Evolutionary conservation across 2,113 vertebrate genomes (phyloP).

Genomic region (Heliornis fulica): DNA sequence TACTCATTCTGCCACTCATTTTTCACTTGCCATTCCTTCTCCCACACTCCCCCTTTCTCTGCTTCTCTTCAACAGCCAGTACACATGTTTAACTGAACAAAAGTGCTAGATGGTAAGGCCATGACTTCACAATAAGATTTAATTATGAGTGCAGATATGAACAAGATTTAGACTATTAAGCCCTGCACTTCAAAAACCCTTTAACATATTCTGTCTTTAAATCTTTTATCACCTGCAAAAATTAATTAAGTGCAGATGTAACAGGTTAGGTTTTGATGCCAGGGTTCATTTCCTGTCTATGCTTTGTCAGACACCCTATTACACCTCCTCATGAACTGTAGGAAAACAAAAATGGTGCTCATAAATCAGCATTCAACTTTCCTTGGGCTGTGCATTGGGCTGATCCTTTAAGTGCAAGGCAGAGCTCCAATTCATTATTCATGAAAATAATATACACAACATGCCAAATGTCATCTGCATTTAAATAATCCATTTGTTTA

Average conservation of each 20-base stretch:
- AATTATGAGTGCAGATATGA: conserved; percentile 79
- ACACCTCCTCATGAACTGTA: conserved; percentile 91
- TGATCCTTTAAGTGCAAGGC: conserved; percentile 72
- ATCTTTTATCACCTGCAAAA: conserved; percentile 98
- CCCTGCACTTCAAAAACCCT: conserved; percentile 79
- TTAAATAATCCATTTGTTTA: conserved; percentile 80
- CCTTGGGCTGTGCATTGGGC: conserved; percentile 70
- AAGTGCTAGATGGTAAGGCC: conserved; percentile 70
- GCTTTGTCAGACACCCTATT: conserved; percentile 95
- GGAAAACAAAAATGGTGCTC: conserved; percentile 81
- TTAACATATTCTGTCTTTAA: conserved; percentile 88
- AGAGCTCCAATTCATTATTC: conserved; percentile 79
- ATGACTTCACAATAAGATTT: conserved; percentile 77
- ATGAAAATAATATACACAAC: conserved; percentile 75
- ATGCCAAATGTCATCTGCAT: conserved; percentile 78
- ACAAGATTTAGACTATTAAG: conserved; percentile 80
- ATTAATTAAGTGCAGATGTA: conserved; percentile 98
- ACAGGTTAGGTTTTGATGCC: conserved; percentile 92
- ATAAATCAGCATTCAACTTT: conserved; percentile 87
- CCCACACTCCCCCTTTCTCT: conserved; percentile 2
- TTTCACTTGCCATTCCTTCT: conserved; percentile 11
- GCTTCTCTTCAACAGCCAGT: conserved; percentile 55
- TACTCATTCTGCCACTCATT: conserved; percentile 20
- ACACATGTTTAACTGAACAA: conserved; percentile 47
- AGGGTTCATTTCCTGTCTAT: conserved; percentile 98